These are phyloP conservation scores for Microctonus hyperodae DNA, from an alignment of 2,888 invertebrate genomes.

Conservation along the genomic window DNA sequence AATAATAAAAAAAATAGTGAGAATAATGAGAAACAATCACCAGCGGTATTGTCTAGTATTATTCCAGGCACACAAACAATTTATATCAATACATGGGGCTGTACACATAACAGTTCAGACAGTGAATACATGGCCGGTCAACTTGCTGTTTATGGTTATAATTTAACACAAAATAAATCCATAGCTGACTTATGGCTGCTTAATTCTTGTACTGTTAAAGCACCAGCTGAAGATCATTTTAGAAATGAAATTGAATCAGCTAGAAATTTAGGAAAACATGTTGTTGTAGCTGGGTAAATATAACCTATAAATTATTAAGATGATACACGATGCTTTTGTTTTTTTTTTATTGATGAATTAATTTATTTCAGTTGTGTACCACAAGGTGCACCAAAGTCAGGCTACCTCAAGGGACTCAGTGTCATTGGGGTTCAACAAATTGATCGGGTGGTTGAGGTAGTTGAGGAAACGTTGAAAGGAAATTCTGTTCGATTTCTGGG, in stretches of 20 bases:
- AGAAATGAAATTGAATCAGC: slow-evolving; percentile 87
- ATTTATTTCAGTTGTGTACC: slow-evolving; percentile 77
- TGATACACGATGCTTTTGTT: background rate
- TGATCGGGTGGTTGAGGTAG: slow-evolving; percentile 95
- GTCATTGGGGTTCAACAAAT: slow-evolving; percentile 99
- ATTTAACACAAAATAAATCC: slow-evolving; percentile 79
- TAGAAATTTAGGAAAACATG: slow-evolving; percentile 75
- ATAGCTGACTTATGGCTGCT: slow-evolving; percentile 92
- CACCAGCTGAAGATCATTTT: slow-evolving; percentile 95
- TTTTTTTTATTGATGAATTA: background rate
- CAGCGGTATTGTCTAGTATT: slow-evolving; percentile 53
- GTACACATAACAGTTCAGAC: slow-evolving; percentile 97
- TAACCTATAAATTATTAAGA: slow-evolving; percentile 1
- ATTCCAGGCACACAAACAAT: slow-evolving; percentile 72
- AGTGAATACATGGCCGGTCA: slow-evolving; percentile 99
- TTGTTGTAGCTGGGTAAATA: slow-evolving; percentile 87
- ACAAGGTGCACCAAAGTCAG: slow-evolving; percentile 85
- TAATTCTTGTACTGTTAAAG: slow-evolving; percentile 98
- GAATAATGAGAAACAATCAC: slow-evolving; percentile 39
- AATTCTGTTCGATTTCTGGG: slow-evolving; percentile 76
- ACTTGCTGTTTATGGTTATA: slow-evolving; percentile 86
- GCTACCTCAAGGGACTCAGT: slow-evolving; percentile 79
- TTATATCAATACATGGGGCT: slow-evolving; percentile 93
- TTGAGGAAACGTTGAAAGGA: slow-evolving; percentile 97
- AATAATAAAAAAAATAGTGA: slow-evolving; percentile 52